phyloP scores from a whole-genome alignment of 2,113 vertebrate genomes.

The Ammodytes marinus region DNA sequence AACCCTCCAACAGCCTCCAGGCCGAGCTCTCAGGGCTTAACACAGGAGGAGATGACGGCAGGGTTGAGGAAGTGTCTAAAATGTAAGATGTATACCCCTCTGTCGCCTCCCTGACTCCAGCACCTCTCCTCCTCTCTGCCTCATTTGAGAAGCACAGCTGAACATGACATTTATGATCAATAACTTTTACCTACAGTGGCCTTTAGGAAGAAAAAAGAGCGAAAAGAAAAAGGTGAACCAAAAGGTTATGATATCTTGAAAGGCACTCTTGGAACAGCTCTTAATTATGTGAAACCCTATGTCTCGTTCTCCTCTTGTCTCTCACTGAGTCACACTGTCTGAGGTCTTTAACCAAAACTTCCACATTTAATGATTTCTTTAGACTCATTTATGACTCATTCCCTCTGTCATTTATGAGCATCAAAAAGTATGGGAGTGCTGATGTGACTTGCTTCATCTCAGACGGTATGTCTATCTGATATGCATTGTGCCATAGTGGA shows the following conservation, averaged over 20 bases:
- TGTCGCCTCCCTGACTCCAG: slow-evolving; percentile 28
- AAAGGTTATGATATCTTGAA: slow-evolving; percentile 36
- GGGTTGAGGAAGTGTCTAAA: slow-evolving; percentile 54
- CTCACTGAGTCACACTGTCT: background rate
- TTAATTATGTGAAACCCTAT: slow-evolving; percentile 17
- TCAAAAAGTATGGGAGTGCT: slow-evolving; percentile 10
- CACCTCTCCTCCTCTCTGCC: slow-evolving; percentile 18
- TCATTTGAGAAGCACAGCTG: slow-evolving; percentile 13
- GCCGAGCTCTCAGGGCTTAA: slow-evolving; percentile 41
- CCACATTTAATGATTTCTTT: slow-evolving; percentile 43
- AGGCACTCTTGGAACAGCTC: slow-evolving; percentile 15
- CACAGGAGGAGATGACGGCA: slow-evolving; percentile 44
- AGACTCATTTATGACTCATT: slow-evolving; percentile 33
- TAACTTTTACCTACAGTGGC: slow-evolving; percentile 18
- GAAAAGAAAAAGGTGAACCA: background rate
- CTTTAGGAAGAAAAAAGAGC: background rate
- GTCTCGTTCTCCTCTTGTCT: background rate
- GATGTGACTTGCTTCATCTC: slow-evolving; percentile 47
- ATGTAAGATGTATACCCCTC: slow-evolving; percentile 38
- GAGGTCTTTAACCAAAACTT: background rate
- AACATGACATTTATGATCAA: slow-evolving; percentile 35
- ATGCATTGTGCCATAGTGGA: slow-evolving; percentile 36
- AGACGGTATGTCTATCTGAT: slow-evolving; percentile 43
- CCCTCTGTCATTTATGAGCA: slow-evolving; percentile 19
- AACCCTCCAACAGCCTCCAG: slow-evolving; percentile 48